Evolutionary conservation across 2,113 vertebrate species (phyloP).

Genomic region (Notothenia coriiceps): DNA sequence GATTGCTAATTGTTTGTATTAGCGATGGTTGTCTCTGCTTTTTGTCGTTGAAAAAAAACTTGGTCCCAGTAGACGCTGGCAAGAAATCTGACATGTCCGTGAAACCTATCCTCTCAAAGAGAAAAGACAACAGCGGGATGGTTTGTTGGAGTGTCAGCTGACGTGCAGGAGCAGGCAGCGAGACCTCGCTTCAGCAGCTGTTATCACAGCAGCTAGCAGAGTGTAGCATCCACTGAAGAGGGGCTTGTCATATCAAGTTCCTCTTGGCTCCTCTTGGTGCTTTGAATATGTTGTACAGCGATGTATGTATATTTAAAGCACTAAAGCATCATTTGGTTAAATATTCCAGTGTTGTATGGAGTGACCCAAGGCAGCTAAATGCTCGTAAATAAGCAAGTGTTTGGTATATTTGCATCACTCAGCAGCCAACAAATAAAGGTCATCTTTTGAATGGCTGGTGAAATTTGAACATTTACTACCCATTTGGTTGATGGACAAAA

Average conservation of each 20-base stretch:
- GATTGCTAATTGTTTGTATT: constrained; percentile 6
- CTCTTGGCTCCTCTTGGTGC: background rate
- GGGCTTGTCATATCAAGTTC: background rate
- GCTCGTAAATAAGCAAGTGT: too few relatives aligned
- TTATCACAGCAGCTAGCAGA: constrained; percentile 17
- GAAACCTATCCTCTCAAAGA: background rate
- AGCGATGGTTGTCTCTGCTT: background rate
- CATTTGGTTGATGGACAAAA: too few relatives aligned
- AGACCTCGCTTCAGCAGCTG: constrained; percentile 60
- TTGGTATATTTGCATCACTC: too few relatives aligned
- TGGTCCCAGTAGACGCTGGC: background rate
- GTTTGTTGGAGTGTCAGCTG: constrained; percentile 57
- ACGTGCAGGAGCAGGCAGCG: constrained; percentile 13
- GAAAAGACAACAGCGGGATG: constrained; percentile 6
- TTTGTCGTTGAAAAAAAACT: constrained; percentile 22
- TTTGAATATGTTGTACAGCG: background rate
- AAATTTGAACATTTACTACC: too few relatives aligned
- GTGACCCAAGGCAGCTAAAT: too few relatives aligned
- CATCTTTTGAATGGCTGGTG: too few relatives aligned
- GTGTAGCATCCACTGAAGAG: background rate
- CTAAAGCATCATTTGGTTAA: background rate
- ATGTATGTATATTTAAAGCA: background rate
- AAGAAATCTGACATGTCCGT: background rate
- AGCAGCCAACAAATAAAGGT: too few relatives aligned
- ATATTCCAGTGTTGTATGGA: too few relatives aligned